Conservation (phyloP, 2,113 vertebrate genomes). For the Pandion haliaetus region DNA sequence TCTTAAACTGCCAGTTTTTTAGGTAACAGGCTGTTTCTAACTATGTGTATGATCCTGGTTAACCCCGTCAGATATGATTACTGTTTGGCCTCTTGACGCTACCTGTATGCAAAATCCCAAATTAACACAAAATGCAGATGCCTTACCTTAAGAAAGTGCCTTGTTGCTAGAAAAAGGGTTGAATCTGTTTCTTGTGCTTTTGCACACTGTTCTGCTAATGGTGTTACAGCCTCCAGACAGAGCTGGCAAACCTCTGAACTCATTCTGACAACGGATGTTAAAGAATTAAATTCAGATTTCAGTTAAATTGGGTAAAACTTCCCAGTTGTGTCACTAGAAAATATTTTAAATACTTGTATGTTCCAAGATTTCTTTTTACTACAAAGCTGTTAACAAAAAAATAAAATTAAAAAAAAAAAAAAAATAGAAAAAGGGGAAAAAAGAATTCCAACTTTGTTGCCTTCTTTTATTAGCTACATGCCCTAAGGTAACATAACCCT, state of each 20-base stretch:
- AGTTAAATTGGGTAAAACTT: not conserved
- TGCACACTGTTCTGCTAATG: constrained; percentile 94
- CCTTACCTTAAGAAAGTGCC: constrained; percentile 96
- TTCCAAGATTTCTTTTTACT: not conserved
- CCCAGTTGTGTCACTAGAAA: not conserved
- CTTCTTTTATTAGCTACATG: not conserved
- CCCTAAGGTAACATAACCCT: constrained; percentile 21
- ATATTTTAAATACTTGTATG: not conserved
- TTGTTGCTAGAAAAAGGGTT: constrained; percentile 91
- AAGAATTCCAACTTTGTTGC: not conserved
- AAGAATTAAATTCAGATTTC: constrained; percentile 1
- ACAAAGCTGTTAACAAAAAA: not conserved
- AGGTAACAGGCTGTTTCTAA: not conserved
- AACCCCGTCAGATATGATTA: not conserved
- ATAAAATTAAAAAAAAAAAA: not conserved
- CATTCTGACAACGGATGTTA: constrained; percentile 80
- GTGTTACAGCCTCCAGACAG: constrained; percentile 94
- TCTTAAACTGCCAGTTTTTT: not conserved
- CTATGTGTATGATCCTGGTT: not conserved
- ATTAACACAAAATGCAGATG: not conserved
- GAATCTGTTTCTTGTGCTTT: constrained; percentile 96
- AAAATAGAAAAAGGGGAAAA: not conserved
- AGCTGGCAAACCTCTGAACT: constrained; percentile 97
- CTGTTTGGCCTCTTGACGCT: not conserved
- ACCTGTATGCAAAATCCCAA: not conserved